These are phyloP conservation scores for Elegia similella DNA, from an alignment of 2,888 invertebrate genomes.

Conservation along the genomic window DNA sequence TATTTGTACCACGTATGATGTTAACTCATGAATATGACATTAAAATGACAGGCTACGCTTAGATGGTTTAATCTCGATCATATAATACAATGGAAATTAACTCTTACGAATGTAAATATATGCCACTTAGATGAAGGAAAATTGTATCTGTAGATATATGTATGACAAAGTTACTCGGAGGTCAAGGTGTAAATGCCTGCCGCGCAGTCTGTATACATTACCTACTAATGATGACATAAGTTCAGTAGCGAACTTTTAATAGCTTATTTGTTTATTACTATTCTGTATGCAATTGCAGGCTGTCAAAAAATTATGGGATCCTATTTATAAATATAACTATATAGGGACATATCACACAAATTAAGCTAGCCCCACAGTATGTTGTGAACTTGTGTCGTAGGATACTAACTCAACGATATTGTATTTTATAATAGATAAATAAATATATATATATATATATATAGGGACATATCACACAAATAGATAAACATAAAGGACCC, in stretches of 20 bases:
- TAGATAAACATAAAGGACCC: no score
- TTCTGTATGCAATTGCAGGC: neutral
- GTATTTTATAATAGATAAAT: no score
- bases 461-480: no score
- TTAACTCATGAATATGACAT: neutral
- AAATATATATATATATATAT: no score
- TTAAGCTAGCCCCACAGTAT: no score
- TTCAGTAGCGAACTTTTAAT: neutral
- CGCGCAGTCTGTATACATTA: conserved; percentile 1
- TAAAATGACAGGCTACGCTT: neutral
- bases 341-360: no score
- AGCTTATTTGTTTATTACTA: neutral
- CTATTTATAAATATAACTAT: no score
- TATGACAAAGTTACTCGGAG: conserved; percentile 15
- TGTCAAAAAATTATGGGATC: no score
- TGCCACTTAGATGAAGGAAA: neutral
- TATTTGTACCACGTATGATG: conserved; percentile 1
- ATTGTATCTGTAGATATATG: neutral
- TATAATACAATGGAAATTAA: neutral
- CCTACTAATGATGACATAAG: conserved; percentile 4
- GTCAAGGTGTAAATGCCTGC: conserved; percentile 14
- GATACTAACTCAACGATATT: no score
- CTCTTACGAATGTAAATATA: neutral
- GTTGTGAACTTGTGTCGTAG: no score
- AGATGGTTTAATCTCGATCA: neutral